Conservation (phyloP, 2,888 invertebrate genomes). For the Drosophila setosimentum region DNA sequence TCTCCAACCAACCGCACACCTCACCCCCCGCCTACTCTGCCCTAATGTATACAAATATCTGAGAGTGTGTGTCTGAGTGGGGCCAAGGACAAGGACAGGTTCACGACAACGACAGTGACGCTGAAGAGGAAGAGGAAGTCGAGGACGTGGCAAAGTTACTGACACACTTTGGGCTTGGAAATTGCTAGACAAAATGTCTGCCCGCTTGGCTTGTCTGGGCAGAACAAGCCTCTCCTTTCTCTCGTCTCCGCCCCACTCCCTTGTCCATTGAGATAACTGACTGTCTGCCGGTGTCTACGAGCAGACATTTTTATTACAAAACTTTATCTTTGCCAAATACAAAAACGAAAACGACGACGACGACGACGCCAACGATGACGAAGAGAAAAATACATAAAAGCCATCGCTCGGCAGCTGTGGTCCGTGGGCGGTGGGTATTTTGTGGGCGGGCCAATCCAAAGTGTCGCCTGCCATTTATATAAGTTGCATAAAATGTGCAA, state of each 20-base stretch:
- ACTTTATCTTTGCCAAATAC: constrained; percentile 81
- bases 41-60: constrained; percentile 62
- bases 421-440: constrained; percentile 16
- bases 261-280: background rate
- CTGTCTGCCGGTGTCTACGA: constrained; percentile 61
- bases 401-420: constrained; percentile 44
- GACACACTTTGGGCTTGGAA: constrained; percentile 77
- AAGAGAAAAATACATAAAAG: constrained; percentile 64
- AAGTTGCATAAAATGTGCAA: constrained; percentile 77
- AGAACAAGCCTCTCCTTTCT: background rate
- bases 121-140: constrained; percentile 43
- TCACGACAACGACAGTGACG: constrained; percentile 50
- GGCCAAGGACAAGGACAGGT: constrained; percentile 80
- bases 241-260: background rate
- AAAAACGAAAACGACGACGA: constrained; percentile 56
- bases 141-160: constrained; percentile 78
- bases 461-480: constrained; percentile 75
- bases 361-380: constrained; percentile 46
- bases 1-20: constrained; percentile 11
- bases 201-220: constrained; percentile 43
- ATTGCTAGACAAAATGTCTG: constrained; percentile 78
- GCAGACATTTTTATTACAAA: constrained; percentile 82
- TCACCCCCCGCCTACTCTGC: background rate
- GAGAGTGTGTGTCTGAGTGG: constrained; percentile 58
- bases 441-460: constrained; percentile 43